These are phyloP conservation scores for Denticeps clupeoides DNA, from an alignment of 2,797 vertebrate genomes.

Conservation along the genomic window DNA sequence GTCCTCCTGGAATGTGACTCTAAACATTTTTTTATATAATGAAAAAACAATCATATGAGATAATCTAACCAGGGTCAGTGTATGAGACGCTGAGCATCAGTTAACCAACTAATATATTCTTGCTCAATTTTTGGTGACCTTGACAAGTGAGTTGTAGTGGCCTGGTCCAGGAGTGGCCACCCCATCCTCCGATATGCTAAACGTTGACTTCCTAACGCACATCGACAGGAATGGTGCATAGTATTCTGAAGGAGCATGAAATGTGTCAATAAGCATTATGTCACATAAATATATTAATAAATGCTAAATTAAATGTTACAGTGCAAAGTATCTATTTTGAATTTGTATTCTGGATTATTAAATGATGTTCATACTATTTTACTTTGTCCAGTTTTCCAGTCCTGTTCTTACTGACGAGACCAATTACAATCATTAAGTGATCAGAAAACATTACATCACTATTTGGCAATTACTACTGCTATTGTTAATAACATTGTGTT, in stretches of 20 bases:
- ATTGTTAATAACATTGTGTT: too few relatives aligned
- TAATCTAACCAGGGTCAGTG: too few relatives aligned
- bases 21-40: slow-evolving; percentile 13
- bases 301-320: not conserved
- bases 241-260: slow-evolving; percentile 29
- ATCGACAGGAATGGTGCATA: slow-evolving; percentile 57
- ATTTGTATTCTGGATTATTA: too few relatives aligned
- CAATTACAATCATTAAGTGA: too few relatives aligned
- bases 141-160: slow-evolving; percentile 37
- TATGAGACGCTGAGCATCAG: not conserved
- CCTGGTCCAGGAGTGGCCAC: slow-evolving; percentile 45
- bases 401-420: not conserved
- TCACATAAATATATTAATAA: not conserved
- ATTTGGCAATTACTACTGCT: too few relatives aligned
- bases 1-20: slow-evolving; percentile 47
- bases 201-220: slow-evolving; percentile 31
- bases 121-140: slow-evolving; percentile 25
- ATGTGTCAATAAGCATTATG: not conserved
- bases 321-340: too few relatives aligned
- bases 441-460: too few relatives aligned
- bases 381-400: too few relatives aligned
- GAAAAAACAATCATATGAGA: not conserved
- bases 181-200: slow-evolving; percentile 15
- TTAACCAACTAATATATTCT: not conserved
- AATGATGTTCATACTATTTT: too few relatives aligned